Base-by-base conservation (phyloP, 2,797 vertebrate species). In the Gila robusta region DNA sequence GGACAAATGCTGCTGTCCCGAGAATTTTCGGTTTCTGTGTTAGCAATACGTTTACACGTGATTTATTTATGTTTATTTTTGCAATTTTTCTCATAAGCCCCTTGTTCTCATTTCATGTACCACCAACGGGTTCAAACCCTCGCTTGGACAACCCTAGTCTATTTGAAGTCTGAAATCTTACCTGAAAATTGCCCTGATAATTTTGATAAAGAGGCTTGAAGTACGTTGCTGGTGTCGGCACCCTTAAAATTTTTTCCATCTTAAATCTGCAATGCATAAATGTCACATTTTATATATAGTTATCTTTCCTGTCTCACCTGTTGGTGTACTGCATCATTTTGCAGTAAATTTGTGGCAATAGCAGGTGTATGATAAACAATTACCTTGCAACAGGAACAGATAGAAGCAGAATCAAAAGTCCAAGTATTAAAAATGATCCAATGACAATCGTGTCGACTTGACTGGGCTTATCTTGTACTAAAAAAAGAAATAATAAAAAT, bases 131-230 rank as follows among this genome's bases (percentile, higher is more conserved):
- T 64, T 79, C 23, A 62, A 19, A 62, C 14, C 23, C 14, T 39
- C 23, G 0, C 4, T 10, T 17, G 37, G 14, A 23, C 59, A 78
- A 59, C 7, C 4, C 23, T 19, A 1, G 11, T 78, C 3, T 71
- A 26, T 79, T 52, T 52, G 70, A 59, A 77, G 19, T 56, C 5
- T 35, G 32, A 41, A 41, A 67, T 35, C 44, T 11, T 90, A 92
- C 91, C 90, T 89, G 84, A 66, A 91, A 86, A 83, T 88, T 80
- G 23, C 88, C 86, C 26, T 88, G 88, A 78, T 89, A 41, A 35
- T 85, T 80, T 14, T 72, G 81, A 82, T 84, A 89, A 23, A 92
- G 79, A 2, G 89, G 83, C 11, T 90, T 64, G 44, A 92, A 86
- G 79, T 81, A 87, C 26, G 90, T 78, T n/a, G 49, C 79, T 77